Conservation (phyloP, 2,888 invertebrate species). For the Cataglyphis rosenhaueri region DNA sequence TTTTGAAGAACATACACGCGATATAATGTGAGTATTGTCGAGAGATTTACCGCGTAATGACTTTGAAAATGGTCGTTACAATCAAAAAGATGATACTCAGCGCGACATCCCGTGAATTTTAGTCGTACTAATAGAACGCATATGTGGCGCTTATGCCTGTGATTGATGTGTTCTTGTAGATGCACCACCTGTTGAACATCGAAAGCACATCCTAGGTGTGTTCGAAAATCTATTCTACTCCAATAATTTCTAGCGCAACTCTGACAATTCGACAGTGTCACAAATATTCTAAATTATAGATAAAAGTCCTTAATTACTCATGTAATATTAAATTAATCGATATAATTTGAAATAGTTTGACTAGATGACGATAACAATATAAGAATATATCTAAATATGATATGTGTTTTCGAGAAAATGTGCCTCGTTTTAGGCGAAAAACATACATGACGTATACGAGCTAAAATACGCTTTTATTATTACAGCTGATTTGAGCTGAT, state of each 20-base stretch:
- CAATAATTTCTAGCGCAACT: neutral
- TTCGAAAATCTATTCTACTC: neutral
- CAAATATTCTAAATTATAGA: neutral
- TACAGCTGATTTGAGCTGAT: neutral
- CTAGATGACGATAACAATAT: neutral
- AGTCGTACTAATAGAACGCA: neutral
- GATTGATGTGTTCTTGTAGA: neutral
- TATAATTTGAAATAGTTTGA: neutral
- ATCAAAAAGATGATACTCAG: neutral
- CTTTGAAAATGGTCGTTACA: neutral
- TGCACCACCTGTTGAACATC: neutral
- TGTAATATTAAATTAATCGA: too few relatives aligned
- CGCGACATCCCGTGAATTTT: neutral
- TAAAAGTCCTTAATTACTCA: neutral
- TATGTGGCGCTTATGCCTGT: neutral
- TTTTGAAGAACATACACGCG: neutral
- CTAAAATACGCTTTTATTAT: neutral
- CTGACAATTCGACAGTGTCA: neutral
- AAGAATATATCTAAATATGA: neutral
- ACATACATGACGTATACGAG: neutral
- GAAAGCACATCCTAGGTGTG: neutral
- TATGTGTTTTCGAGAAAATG: neutral
- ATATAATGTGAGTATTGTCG: neutral
- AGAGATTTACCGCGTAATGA: slow-evolving; percentile 1
- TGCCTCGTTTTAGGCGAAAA: neutral